A percentile compares a stretch with the other conserved stretches of the same genome.
These are phyloP conservation scores for Parnassius mnemosyne DNA, from an alignment of 2,888 invertebrate species.

Conservation along the genomic window DNA sequence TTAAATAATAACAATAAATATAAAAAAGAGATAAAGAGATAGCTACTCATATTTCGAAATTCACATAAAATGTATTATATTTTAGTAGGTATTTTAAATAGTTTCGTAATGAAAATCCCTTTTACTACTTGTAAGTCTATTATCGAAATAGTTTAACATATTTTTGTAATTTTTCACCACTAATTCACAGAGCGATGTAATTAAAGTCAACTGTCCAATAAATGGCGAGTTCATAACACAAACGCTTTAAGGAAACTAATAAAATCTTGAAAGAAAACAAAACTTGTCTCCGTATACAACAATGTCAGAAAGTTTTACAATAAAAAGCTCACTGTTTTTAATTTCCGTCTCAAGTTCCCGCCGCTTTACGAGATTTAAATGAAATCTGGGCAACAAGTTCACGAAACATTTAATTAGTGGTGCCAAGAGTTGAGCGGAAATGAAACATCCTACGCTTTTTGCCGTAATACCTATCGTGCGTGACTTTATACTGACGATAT, in stretches of 20 bases:
- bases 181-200: too few species aligned
- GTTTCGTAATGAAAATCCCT: too few species aligned
- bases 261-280: slow-evolving; percentile 40
- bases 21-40: too few species aligned
- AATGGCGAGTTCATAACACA: slow-evolving; percentile 14
- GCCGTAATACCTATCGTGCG: slow-evolving; percentile 45
- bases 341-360: slow-evolving; percentile 57
- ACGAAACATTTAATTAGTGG: slow-evolving; percentile 67
- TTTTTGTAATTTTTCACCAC: too few species aligned
- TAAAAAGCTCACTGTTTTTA: slow-evolving; percentile 60
- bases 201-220: neutral
- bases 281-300: slow-evolving; percentile 37
- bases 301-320: slow-evolving; percentile 53
- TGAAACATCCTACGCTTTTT: slow-evolving; percentile 52
- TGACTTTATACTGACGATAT: slow-evolving; percentile 38
- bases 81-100: too few species aligned
- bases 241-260: slow-evolving; percentile 36
- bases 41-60: too few species aligned
- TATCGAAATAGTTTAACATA: too few species aligned
- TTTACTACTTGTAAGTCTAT: too few species aligned
- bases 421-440: slow-evolving; percentile 52
- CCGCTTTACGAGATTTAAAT: slow-evolving; percentile 59
- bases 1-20: too few species aligned
- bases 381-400: slow-evolving; percentile 62
- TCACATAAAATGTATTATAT: too few species aligned